phyloP scores from a whole-genome alignment of 2,888 invertebrate genomes.

The Caenorhabditis plicata region DNA sequence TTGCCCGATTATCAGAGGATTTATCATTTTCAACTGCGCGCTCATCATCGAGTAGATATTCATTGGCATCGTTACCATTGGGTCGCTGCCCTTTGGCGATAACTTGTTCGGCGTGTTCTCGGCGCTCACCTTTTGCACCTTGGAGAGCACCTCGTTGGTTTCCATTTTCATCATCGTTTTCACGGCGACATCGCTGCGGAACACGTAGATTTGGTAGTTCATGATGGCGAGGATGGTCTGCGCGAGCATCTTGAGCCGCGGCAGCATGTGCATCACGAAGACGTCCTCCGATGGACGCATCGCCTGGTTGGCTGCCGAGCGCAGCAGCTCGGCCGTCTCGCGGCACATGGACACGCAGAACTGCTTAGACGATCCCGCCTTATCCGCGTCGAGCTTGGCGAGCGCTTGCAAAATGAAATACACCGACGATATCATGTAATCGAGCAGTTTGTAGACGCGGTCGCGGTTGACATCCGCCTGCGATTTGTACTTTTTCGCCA shows the following conservation, averaged over 20 bases:
- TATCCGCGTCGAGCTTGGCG: slow-evolving; percentile 7
- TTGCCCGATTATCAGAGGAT: slow-evolving; percentile 7
- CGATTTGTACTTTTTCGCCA: slow-evolving; percentile 17
- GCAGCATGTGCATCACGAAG: slow-evolving; percentile 19
- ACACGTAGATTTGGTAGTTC: slow-evolving; percentile 23
- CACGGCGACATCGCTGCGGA: not conserved
- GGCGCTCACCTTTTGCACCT: too few relatives aligned
- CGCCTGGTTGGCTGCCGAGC: slow-evolving; percentile 12
- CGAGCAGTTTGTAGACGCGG: slow-evolving; percentile 5
- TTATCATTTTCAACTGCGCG: slow-evolving; percentile 5
- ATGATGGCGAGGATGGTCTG: slow-evolving; percentile 19
- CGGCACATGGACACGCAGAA: slow-evolving; percentile 5
- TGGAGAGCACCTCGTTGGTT: not conserved
- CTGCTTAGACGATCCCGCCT: not conserved
- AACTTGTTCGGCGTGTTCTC: too few relatives aligned
- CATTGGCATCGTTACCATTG: slow-evolving; percentile 8
- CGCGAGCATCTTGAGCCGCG: slow-evolving; percentile 18
- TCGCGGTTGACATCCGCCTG: slow-evolving; percentile 20
- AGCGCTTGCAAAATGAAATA: slow-evolving; percentile 20
- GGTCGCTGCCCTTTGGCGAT: not conserved
- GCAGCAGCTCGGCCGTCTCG: slow-evolving; percentile 13
- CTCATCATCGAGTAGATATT: slow-evolving; percentile 1
- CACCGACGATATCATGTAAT: slow-evolving; percentile 19
- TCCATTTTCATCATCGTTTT: not conserved
- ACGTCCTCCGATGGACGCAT: slow-evolving; percentile 13